Conservation (phyloP, 1,140 invertebrate genomes). For the Plutomurus gul region DNA sequence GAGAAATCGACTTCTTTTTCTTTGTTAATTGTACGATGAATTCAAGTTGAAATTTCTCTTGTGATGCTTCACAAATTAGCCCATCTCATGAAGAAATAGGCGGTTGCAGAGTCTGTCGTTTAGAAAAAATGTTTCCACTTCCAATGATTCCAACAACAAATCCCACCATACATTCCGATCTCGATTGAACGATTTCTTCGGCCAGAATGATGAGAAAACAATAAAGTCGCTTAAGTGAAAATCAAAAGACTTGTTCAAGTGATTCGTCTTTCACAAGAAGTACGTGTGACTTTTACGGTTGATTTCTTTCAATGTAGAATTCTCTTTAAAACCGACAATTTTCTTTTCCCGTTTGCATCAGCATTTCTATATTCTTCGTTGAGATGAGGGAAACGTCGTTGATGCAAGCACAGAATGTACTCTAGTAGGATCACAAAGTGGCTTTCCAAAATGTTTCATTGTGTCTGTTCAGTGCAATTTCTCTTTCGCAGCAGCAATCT, state of each 20-base stretch:
- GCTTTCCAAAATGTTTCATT: background rate
- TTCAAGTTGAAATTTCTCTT: too few relatives aligned
- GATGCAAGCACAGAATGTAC: background rate
- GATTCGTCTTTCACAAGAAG: background rate
- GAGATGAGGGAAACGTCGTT: background rate
- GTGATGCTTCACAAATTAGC: too few relatives aligned
- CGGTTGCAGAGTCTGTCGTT: too few relatives aligned
- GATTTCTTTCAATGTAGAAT: background rate
- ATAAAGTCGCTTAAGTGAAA: background rate
- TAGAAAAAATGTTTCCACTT: slow-evolving; percentile 10
- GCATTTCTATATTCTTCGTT: background rate
- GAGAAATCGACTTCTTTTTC: too few relatives aligned
- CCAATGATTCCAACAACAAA: background rate
- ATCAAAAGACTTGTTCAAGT: background rate
- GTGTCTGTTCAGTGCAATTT: background rate
- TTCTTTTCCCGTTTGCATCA: background rate
- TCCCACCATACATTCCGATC: background rate
- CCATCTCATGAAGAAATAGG: too few relatives aligned
- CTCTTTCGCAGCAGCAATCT: too few relatives aligned
- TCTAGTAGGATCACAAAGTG: background rate
- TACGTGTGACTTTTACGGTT: too few relatives aligned
- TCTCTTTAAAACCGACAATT: background rate
- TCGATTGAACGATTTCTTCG: background rate
- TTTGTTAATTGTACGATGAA: too few relatives aligned
- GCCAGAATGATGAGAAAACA: background rate